Percentiles rank a stretch among this genome's conserved stretches.
phyloP scores from a whole-genome alignment of 2,113 vertebrate species.

The Elephantulus edwardii region DNA sequence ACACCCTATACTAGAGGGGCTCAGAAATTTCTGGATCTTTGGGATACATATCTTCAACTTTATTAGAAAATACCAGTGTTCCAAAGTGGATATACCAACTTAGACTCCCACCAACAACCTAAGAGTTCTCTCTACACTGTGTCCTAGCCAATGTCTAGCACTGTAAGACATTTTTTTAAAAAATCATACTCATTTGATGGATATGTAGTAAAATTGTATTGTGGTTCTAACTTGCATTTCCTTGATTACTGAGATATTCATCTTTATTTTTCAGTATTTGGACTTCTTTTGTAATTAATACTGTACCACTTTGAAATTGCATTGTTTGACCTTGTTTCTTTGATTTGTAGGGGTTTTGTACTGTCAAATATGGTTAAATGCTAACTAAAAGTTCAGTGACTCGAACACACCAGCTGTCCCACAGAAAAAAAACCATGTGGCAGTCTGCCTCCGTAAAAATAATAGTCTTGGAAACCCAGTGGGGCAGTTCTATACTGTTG shows the following conservation, averaged over 20 bases:
- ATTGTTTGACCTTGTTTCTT: background rate
- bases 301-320: background rate
- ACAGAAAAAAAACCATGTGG: too few species aligned
- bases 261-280: background rate
- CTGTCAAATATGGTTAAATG: background rate
- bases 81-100: background rate
- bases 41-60: background rate
- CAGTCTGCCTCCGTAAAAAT: too few species aligned
- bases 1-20: too few species aligned
- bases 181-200: background rate
- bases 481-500: too few species aligned
- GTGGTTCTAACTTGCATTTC: slow-evolving; percentile 17
- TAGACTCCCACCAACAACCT: background rate
- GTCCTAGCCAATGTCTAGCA: background rate
- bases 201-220: background rate
- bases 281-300: background rate
- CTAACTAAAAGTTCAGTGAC: too few species aligned
- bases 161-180: background rate
- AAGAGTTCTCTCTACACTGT: background rate
- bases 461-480: too few species aligned
- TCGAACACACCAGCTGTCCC: too few species aligned
- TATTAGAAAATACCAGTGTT: too few species aligned
- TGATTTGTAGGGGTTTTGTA: background rate
- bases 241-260: background rate
- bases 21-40: background rate